Evolutionary conservation across 1,140 invertebrate genomes (phyloP), one percentile per base, ranked within the genome.

Genomic region (Diprion similis): DNA sequence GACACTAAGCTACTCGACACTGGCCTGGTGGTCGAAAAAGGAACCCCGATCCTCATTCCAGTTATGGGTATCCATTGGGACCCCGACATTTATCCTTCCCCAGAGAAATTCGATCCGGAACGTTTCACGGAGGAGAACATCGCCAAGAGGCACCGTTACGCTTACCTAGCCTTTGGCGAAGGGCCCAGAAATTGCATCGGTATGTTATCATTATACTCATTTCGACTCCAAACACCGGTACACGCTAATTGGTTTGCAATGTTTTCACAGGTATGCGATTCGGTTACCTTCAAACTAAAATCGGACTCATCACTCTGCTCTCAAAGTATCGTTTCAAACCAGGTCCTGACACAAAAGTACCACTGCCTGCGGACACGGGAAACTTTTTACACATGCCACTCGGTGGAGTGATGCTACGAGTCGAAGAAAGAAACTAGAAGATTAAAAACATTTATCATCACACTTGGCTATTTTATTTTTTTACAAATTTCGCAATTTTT

Each of bases 81-180:
- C 86, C 87, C 90, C 3, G 83, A 89, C 17, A 85, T 90, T 71
- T 94, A 89, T 81, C 86, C 89, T 8, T 85, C 94, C 73, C 93
- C 94, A 7, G 87, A 91, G 9, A 83, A 80, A n/a, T 95, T 93
- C 77, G 87, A 92, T 83, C 94, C 94, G 0, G 90, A 92, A 70
- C 82, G 92, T 73, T 94, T 94, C 79, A 79, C 84, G n/a, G 82
- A 88, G 65, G 67, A 82, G 71, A 78, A 78, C 48, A 64, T 80
- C 0, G 78, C 79, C 1, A 0, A 51, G 6, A 79, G 88, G 75
- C 84, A 85, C 74, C 79, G 83, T 0, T 88, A 86, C 18, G 77
- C 83, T 8, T 90, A 88, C 75, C 67, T 90, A 66, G 86, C 89
- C 4, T 89, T 89, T 73, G 87, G 87, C 0, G 86, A 87, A 78